Conservation (phyloP, 2,888 invertebrate genomes). For the Mythimna lalbum region DNA sequence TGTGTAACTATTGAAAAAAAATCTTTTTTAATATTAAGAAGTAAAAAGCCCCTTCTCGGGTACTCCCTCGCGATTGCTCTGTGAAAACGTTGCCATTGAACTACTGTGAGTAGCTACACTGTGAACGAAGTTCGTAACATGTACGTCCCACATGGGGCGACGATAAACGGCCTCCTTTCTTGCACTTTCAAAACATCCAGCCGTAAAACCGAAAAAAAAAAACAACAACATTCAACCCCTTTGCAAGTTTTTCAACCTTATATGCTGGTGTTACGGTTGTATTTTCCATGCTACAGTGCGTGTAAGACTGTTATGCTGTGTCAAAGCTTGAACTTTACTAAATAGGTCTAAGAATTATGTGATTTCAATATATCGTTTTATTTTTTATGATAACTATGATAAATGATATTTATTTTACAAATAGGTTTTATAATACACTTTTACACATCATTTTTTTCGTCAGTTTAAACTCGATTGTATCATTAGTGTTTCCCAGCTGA, state of each 20-base stretch:
- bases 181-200: slow-evolving; percentile 67
- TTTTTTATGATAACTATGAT: neutral
- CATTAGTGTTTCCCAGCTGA: too few relatives aligned
- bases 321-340: slow-evolving; percentile 12
- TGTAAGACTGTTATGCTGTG: slow-evolving; percentile 17
- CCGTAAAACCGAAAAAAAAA: slow-evolving; percentile 63
- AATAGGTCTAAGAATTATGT: slow-evolving; percentile 7
- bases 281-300: neutral
- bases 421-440: too few relatives aligned
- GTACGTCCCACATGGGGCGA: slow-evolving; percentile 55
- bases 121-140: slow-evolving; percentile 28
- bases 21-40: too few relatives aligned
- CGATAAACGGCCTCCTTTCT: slow-evolving; percentile 70
- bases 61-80: neutral
- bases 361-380: neutral
- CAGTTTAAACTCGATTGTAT: too few relatives aligned
- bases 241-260: slow-evolving; percentile 21
- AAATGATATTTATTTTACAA: too few relatives aligned
- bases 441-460: too few relatives aligned
- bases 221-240: slow-evolving; percentile 23
- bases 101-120: slow-evolving; percentile 15
- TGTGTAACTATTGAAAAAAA: too few relatives aligned
- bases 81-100: neutral
- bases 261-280: slow-evolving; percentile 1
- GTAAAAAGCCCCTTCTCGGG: too few relatives aligned